Base-by-base conservation (phyloP, 37 sponge, comb jelly and placozoan genomes). In the Aphrocallistes beatrix region DNA sequence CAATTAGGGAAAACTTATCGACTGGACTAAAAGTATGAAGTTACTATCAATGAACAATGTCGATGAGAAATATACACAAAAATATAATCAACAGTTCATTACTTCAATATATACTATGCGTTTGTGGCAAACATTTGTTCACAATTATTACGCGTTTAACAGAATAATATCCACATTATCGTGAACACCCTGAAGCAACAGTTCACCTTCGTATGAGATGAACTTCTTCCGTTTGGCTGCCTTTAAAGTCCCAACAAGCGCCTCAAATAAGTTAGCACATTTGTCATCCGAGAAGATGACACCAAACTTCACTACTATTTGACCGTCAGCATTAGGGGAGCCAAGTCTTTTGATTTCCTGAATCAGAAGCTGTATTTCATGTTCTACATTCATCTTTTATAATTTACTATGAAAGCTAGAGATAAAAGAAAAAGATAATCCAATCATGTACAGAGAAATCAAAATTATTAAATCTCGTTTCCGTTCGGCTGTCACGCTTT, bases 221-320 rank as follows among this genome's bases (percentile, higher is more conserved):
- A 94, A 85, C 90, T 94, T 94, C 95, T 92, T 94, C 50, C 93
- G 86, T 69, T 94, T 94, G 34, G 95, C 95, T 13, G 95, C 95
- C 34, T 88, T 85, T 51, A 94, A 87, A 0, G 95, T 94, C 19
- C 95, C 95, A 9, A 94, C 93, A n/a, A 94, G 81, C 0, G 95
- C 95, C 48, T 94, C 95, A 84, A 94, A 94, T 25, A 94, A 82
- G 38, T 94, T 94, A 37, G 95, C 95, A 83, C 95, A 94, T 28
- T 85, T 84, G 51, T 94, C 95, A 50, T 94, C 95, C 38, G 45
- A 51, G 82, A 94, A 94, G 50, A 94, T 85, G 10, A 87, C 88
- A 21, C 95, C 95, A 87, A 94, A 94, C 81, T 83, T 92, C 13
- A 92, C 93, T 13, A 48, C 85, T 0, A 83, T 32, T 81, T 92